Conservation (phyloP, 2,113 vertebrate species). For the Sceloporus undulatus region DNA sequence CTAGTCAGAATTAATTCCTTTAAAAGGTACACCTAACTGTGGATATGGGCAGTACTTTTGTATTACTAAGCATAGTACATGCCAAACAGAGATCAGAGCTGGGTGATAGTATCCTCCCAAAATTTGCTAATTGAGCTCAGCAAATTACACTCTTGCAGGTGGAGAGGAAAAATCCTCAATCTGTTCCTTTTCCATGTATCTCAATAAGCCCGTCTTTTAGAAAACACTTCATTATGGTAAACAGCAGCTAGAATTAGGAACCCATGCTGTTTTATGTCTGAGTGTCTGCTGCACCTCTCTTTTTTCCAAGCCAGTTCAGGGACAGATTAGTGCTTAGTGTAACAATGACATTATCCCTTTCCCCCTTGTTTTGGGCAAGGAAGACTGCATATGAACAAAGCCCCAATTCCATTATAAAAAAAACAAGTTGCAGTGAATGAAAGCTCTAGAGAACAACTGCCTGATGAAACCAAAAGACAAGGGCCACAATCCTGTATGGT, state of each 20-base stretch:
- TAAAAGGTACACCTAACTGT: background rate
- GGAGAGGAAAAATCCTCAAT: background rate
- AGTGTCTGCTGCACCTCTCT: background rate
- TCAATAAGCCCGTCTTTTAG: background rate
- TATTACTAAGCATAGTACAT: background rate
- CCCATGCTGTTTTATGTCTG: too few species aligned
- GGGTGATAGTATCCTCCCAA: background rate
- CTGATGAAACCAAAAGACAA: background rate
- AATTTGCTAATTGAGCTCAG: background rate
- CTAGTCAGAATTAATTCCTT: background rate
- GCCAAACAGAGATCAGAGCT: background rate
- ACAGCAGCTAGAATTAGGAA: background rate
- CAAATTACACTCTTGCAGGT: background rate
- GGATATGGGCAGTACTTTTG: background rate
- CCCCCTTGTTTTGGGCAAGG: background rate
- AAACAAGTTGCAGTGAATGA: constrained; percentile 47
- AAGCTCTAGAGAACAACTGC: constrained; percentile 38
- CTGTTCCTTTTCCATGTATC: background rate
- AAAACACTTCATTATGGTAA: background rate
- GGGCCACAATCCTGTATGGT: constrained; percentile 22
- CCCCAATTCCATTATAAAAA: constrained; percentile 9
- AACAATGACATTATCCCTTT: background rate
- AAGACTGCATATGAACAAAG: background rate
- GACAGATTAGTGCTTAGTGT: background rate
- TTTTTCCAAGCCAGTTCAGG: background rate